phyloP scores from a whole-genome alignment of 2,113 vertebrate genomes.

The Phaetusa simplex region DNA sequence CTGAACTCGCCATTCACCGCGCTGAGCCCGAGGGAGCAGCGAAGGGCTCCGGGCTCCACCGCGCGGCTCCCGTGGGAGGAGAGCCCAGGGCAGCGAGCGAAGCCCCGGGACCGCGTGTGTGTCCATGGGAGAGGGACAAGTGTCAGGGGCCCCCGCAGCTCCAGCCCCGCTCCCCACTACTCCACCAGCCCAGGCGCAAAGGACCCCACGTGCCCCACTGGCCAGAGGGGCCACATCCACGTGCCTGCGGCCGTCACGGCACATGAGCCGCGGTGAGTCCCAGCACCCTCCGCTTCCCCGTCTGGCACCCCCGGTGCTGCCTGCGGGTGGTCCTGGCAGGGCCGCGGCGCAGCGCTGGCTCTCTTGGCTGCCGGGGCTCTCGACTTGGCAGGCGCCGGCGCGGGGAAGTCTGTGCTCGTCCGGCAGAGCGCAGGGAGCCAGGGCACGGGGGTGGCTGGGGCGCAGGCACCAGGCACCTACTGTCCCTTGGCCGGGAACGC shows the following conservation, averaged over 20 bases:
- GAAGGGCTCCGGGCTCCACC: slow-evolving; percentile 7
- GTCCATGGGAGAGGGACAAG: background rate
- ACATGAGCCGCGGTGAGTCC: background rate
- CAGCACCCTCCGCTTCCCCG: background rate
- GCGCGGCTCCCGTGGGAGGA: background rate
- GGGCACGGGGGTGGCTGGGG: background rate
- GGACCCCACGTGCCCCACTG: background rate
- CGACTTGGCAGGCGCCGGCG: fast-evolving
- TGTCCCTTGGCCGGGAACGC: background rate
- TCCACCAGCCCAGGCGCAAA: background rate
- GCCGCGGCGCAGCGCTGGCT: fast-evolving
- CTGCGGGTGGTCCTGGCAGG: background rate
- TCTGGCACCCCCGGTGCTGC: background rate
- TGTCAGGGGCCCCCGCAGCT: background rate
- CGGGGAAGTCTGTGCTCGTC: fast-evolving
- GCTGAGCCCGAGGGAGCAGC: background rate
- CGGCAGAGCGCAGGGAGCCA: fast-evolving
- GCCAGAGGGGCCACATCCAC: background rate
- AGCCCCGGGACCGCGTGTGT: fast-evolving
- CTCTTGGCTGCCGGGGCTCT: background rate
- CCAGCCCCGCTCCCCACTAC: fast-evolving
- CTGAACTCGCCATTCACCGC: background rate
- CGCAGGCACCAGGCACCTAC: background rate
- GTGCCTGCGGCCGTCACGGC: fast-evolving
- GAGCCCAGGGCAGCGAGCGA: background rate